A percentile compares a stretch with the other conserved stretches of the same genome.
Conservation (phyloP, 2,113 vertebrate species). For the Ariopsis seemanni region DNA sequence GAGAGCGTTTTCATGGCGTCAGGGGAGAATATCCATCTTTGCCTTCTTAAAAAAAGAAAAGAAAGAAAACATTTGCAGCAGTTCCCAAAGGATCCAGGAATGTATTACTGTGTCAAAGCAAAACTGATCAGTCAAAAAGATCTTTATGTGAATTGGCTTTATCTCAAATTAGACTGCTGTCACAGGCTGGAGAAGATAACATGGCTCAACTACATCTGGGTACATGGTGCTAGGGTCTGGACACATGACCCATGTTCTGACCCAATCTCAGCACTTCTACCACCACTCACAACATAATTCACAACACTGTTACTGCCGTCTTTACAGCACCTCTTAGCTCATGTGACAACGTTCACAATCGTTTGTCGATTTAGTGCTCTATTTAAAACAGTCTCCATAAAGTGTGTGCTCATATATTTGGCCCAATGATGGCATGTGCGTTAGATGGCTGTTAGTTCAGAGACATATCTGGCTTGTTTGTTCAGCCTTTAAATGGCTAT, state of each 20-base stretch:
- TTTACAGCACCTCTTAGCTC: conserved; percentile 6
- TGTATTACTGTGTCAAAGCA: conserved; percentile 17
- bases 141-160: neutral
- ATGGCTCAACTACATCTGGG: neutral
- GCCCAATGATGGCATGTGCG: conserved; percentile 58
- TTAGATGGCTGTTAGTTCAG: conserved; percentile 62
- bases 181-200: neutral
- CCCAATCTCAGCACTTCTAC: neutral
- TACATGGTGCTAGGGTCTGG: neutral
- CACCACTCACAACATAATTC: neutral
- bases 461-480: conserved; percentile 42
- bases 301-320: neutral
- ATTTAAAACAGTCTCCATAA: conserved; percentile 54
- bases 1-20: neutral
- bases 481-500: conserved; percentile 56
- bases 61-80: conserved; percentile 4
- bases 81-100: conserved; percentile 51
- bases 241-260: neutral
- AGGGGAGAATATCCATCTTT: conserved; percentile 25
- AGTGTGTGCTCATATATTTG: conserved; percentile 47
- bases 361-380: conserved; percentile 50
- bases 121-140: conserved; percentile 39
- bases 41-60: conserved; percentile 1
- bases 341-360: conserved; percentile 13
- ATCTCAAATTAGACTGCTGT: conserved; percentile 9